Percentiles rank a stretch among this genome's conserved stretches.
Conservation (phyloP, 2,888 invertebrate species). For the Chrysolina americana region DNA sequence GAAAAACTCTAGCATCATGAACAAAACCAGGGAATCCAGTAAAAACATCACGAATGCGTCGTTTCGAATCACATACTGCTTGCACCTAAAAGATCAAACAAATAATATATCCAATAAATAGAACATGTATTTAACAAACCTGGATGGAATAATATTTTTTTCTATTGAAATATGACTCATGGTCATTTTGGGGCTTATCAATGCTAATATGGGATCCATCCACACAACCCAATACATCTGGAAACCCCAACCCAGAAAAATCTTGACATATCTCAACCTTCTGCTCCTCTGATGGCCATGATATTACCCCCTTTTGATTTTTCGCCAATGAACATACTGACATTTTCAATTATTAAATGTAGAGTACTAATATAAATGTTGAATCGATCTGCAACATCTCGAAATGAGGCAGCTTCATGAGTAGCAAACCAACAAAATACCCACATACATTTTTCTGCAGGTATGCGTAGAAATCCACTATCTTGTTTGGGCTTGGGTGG, state of each 20-base stretch:
- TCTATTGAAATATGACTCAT: constrained; percentile 29
- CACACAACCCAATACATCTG: constrained; percentile 20
- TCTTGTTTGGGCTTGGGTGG: too few species aligned
- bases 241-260: constrained; percentile 22
- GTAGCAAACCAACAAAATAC: too few species aligned
- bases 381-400: constrained; percentile 23
- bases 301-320: constrained; percentile 1
- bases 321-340: neutral
- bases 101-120: constrained; percentile 11
- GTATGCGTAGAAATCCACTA: too few species aligned
- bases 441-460: too few species aligned
- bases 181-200: constrained; percentile 27
- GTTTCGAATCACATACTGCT: too few species aligned
- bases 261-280: constrained; percentile 5
- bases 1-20: too few species aligned
- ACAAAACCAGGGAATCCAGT: too few species aligned
- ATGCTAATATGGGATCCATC: constrained; percentile 31
- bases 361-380: constrained; percentile 11
- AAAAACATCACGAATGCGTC: too few species aligned
- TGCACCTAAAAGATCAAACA: constrained; percentile 7
- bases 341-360: constrained; percentile 24
- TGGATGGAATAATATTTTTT: constrained; percentile 32
- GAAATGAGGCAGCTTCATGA: too few species aligned
- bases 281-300: constrained; percentile 5
- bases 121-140: constrained; percentile 6